Evolutionary conservation across 2,888 invertebrate genomes (phyloP), one percentile per base, ranked within the genome.

Genomic region (Andricus quercusramuli): DNA sequence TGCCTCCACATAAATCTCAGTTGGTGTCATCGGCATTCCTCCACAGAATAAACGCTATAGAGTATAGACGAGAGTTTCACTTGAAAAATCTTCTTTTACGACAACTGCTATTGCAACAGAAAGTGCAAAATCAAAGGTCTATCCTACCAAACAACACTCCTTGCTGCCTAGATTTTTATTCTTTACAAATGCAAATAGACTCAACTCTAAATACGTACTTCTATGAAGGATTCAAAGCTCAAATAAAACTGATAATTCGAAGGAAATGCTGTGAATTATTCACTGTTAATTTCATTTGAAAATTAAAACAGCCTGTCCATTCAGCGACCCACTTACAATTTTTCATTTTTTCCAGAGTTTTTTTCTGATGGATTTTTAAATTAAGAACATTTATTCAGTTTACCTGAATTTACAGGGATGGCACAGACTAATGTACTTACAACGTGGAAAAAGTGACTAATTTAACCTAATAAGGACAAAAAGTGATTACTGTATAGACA

Each of bases 1-100:
- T 87, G 87, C 86, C 84, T 80, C 80, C 76, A 83, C 82, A 85
- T 88, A 86, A 89, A 87, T 88, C 85, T 79, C 80, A 64, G 79
- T 76, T 80, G 74, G 82, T 82, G 82, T 85, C 84, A 83, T 85
- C 83, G 82, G 85, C 82, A 86, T 86, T 86, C 83, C 83, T 84
- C 82, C 84, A 83, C 79, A 68, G 74, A 85, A 87, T 87, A 86
- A 84, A 78, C 79, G 78, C 76, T 74, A 56, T n/a, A 62, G 80
- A 37, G 37, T 37, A 37, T 37, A 37, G 37, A 37, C 37, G 37
- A 37, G 37, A 81, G 65, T 70, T 80, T 84, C 81, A 56, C 74
- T 74, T 74, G 74, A 74, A 74, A 74, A 74, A 74, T 74, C 51
- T 47, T 70, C 70, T 74, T 74, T 56, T 56, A 56, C 74, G 32